A percentile compares a stretch with the other conserved stretches of the same genome.
These are phyloP conservation scores for Catagonus wagneri DNA, from an alignment of 2,113 vertebrate genomes.

Conservation along the genomic window DNA sequence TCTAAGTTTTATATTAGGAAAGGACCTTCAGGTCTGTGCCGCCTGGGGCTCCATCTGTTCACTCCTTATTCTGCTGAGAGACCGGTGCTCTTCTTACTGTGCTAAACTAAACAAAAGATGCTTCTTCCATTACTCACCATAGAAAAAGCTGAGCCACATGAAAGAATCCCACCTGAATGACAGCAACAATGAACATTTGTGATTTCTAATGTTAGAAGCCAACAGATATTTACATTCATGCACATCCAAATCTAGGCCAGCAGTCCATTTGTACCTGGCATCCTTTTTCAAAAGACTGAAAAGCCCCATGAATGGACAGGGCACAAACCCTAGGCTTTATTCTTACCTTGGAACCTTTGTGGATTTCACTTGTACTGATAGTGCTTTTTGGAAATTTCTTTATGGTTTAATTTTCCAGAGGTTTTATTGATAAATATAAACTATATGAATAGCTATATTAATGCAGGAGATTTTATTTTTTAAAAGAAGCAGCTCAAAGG, in stretches of 20 bases:
- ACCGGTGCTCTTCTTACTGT: not conserved
- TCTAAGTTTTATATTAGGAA: not conserved
- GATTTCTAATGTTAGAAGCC: not conserved
- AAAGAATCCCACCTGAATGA: not conserved
- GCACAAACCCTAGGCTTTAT: not conserved
- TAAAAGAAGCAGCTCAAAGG: constrained; percentile 54
- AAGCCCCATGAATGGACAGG: not conserved
- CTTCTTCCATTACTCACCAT: not conserved
- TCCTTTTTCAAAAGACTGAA: not conserved
- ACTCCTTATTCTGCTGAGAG: constrained; percentile 27
- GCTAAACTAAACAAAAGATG: constrained; percentile 61
- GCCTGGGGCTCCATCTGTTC: constrained; percentile 42
- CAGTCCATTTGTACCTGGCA: not conserved
- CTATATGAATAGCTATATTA: not conserved
- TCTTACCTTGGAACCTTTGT: constrained; percentile 43
- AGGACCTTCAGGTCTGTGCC: not conserved
- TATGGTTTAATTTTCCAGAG: constrained; percentile 54
- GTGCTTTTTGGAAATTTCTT: constrained; percentile 38
- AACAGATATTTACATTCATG: not conserved
- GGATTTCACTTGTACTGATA: constrained; percentile 54
- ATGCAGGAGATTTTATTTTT: constrained; percentile 16
- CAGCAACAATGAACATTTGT: constrained; percentile 18
- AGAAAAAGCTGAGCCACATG: constrained; percentile 37
- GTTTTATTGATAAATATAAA: constrained; percentile 62
- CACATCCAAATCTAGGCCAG: not conserved